Percentiles rank a stretch among this genome's conserved stretches.
Evolutionary conservation across 1,140 invertebrate genomes (phyloP).

Genomic region (Capitella teleta): DNA sequence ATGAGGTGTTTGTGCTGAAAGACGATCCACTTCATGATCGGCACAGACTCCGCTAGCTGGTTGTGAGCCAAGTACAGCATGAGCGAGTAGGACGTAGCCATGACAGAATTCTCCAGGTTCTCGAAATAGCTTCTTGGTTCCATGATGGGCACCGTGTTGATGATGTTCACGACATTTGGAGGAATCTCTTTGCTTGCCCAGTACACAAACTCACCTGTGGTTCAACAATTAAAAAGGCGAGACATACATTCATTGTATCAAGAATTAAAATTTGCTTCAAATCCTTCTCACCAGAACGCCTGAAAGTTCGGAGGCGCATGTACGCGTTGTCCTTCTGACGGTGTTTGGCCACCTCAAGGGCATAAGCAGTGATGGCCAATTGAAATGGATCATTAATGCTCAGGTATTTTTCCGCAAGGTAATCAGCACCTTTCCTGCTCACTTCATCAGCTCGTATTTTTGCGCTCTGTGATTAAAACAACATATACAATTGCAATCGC

Average conservation of each 20-base stretch:
- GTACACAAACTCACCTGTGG: slow-evolving; percentile 24
- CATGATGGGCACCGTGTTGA: slow-evolving; percentile 49
- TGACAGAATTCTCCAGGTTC: slow-evolving; percentile 86
- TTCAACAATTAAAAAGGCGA: not conserved
- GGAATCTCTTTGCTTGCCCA: slow-evolving; percentile 27
- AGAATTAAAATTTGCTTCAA: slow-evolving; percentile 52
- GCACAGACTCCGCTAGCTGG: slow-evolving; percentile 19
- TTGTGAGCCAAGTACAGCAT: slow-evolving; percentile 54
- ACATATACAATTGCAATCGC: not conserved
- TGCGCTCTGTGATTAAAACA: slow-evolving; percentile 2
- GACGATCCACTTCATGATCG: slow-evolving; percentile 85
- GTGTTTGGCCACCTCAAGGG: slow-evolving; percentile 66
- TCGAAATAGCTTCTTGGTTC: no score
- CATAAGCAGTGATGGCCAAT: slow-evolving; percentile 75
- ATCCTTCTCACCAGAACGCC: not conserved
- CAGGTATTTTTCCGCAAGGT: slow-evolving; percentile 72
- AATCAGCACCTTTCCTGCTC: slow-evolving; percentile 54
- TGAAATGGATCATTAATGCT: slow-evolving; percentile 65
- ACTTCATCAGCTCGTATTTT: slow-evolving; percentile 14
- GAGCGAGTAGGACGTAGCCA: slow-evolving; percentile 84
- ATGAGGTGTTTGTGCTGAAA: slow-evolving; percentile 54
- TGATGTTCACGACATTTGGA: slow-evolving; percentile 19
- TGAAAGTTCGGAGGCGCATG: slow-evolving; percentile 5
- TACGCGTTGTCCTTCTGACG: slow-evolving; percentile 62
- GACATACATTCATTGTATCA: slow-evolving; percentile 47